These are phyloP conservation scores for Solenodon paradoxus DNA, from an alignment of 2,113 vertebrate genomes.

Conservation along the genomic window DNA sequence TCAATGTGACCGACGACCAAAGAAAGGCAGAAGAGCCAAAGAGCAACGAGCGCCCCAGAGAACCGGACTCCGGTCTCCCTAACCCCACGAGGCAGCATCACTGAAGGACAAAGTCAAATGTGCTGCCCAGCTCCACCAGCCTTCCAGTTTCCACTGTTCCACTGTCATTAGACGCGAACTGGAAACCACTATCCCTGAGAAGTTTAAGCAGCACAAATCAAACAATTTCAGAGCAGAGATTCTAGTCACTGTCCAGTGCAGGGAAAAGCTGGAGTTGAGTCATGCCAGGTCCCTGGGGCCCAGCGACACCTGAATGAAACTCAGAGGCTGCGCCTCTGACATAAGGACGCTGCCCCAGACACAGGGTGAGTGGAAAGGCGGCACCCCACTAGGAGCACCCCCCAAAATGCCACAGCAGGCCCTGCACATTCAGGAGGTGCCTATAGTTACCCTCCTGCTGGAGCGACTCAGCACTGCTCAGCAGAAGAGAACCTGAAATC, in stretches of 20 bases:
- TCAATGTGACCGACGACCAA: neutral
- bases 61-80: too few species aligned
- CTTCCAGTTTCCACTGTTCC: neutral
- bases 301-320: neutral
- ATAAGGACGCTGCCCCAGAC: neutral
- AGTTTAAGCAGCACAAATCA: neutral
- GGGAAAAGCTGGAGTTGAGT: neutral
- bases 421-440: neutral
- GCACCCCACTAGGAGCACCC: neutral
- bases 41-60: too few species aligned
- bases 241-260: neutral
- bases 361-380: too few species aligned
- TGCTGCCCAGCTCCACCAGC: neutral
- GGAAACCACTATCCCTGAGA: neutral
- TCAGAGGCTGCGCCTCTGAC: neutral
- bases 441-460: neutral
- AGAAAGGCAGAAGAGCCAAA: neutral
- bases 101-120: too few species aligned
- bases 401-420: neutral
- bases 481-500: neutral
- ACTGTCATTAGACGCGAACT: neutral
- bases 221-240: neutral
- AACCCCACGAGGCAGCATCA: too few species aligned
- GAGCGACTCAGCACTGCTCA: neutral
- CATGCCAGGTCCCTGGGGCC: neutral